Conservation (phyloP, 2,797 vertebrate species). For the Rachycentron canadum region DNA sequence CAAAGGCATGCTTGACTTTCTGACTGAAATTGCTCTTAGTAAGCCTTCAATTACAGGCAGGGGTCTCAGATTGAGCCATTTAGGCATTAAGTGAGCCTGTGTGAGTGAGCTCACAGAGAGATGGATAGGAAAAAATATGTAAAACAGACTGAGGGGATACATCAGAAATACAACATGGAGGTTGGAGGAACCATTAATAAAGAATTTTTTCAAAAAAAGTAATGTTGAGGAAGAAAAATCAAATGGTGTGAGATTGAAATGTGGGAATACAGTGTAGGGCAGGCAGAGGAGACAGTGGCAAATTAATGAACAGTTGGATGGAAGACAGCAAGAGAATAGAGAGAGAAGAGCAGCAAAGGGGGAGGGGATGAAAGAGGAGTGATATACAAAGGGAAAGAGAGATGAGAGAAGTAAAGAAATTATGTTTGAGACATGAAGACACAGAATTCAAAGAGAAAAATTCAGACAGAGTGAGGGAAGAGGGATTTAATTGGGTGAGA, state of each 20-base stretch:
- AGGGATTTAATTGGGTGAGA: slow-evolving; percentile 31
- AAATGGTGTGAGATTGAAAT: not conserved
- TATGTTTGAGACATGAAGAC: slow-evolving; percentile 41
- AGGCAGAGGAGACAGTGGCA: slow-evolving; percentile 18
- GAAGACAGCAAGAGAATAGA: slow-evolving; percentile 17
- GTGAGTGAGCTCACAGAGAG: slow-evolving; percentile 6
- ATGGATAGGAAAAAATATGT: slow-evolving; percentile 1
- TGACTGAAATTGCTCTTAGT: slow-evolving; percentile 46
- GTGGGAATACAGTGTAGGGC: not conserved
- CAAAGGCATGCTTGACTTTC: slow-evolving; percentile 30
- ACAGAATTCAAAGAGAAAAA: slow-evolving; percentile 18
- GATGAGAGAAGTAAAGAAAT: slow-evolving; percentile 38
- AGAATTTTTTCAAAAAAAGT: not conserved
- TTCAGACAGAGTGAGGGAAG: not conserved
- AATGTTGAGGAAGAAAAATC: not conserved
- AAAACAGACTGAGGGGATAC: not conserved
- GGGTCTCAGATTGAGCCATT: slow-evolving; percentile 47
- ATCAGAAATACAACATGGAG: not conserved
- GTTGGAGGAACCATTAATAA: not conserved
- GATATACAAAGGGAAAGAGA: slow-evolving; percentile 51
- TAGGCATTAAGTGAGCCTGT: slow-evolving; percentile 30
- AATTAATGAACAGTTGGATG: slow-evolving; percentile 52
- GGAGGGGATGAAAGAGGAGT: slow-evolving; percentile 47
- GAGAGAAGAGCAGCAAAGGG: slow-evolving; percentile 23
- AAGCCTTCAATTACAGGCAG: slow-evolving; percentile 47